These are phyloP conservation scores for Encarsia formosa DNA, from an alignment of 2,888 invertebrate species.

Conservation along the genomic window DNA sequence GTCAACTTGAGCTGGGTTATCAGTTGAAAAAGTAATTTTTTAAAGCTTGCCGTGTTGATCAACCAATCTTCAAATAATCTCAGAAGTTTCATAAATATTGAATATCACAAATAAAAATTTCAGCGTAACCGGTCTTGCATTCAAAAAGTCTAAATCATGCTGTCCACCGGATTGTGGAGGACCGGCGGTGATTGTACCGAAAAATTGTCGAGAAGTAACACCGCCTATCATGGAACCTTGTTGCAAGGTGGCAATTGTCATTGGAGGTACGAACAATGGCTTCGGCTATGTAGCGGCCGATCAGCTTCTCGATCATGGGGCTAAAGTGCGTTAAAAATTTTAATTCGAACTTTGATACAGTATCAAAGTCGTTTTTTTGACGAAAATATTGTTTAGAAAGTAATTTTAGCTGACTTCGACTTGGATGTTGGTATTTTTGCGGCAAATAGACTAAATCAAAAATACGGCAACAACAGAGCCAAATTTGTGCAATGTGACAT, in stretches of 20 bases:
- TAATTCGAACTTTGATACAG: not conserved
- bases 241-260: slow-evolving; percentile 52
- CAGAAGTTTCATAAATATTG: no score
- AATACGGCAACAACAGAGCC: slow-evolving; percentile 44
- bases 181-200: slow-evolving; percentile 21
- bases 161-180: no score
- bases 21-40: no score
- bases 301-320: slow-evolving; percentile 50
- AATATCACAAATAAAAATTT: no score
- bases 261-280: slow-evolving; percentile 49
- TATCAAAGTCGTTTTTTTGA: not conserved
- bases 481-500: slow-evolving; percentile 44
- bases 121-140: no score
- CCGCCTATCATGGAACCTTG: slow-evolving; percentile 32
- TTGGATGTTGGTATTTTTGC: slow-evolving; percentile 39
- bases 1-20: no score
- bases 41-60: no score
- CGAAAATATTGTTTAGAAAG: slow-evolving; percentile 29
- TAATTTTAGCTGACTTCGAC: slow-evolving; percentile 46
- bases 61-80: no score
- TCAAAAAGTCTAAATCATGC: no score
- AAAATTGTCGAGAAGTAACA: slow-evolving; percentile 13
- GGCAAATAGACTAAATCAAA: slow-evolving; percentile 40
- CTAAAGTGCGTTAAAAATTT: slow-evolving; percentile 34
- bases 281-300: slow-evolving; percentile 52